Evolutionary conservation across 2,888 invertebrate species (phyloP).

Genomic region (Parnassius glacialis): DNA sequence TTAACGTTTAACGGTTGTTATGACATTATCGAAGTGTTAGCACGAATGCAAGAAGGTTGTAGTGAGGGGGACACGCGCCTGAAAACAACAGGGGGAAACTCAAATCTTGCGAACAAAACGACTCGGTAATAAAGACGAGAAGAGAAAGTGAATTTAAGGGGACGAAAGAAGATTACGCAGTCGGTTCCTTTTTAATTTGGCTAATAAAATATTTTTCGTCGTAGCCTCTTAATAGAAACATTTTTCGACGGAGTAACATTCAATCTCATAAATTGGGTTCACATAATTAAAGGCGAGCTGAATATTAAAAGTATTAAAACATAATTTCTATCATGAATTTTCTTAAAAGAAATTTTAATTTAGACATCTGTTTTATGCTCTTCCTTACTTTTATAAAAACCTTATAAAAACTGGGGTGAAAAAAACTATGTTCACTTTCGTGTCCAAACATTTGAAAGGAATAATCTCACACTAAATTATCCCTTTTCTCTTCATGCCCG

Average conservation of each 20-base stretch:
- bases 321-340: too few species aligned
- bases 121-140: conserved; percentile 82
- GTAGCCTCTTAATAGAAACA: conserved; percentile 29
- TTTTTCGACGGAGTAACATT: conserved; percentile 36
- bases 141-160: conserved; percentile 84
- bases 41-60: conserved; percentile 57
- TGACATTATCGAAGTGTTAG: conserved; percentile 54
- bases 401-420: not conserved
- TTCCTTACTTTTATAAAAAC: too few species aligned
- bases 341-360: too few species aligned
- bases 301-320: not conserved
- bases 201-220: conserved; percentile 64
- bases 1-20: conserved; percentile 55
- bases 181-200: conserved; percentile 76
- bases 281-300: conserved; percentile 16
- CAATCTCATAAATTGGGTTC: conserved; percentile 34
- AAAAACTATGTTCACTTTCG: conserved; percentile 36
- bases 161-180: conserved; percentile 76
- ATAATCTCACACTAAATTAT: conserved; percentile 75
- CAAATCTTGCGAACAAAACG: conserved; percentile 82
- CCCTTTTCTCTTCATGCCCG: conserved; percentile 64
- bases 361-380: too few species aligned
- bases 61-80: conserved; percentile 71
- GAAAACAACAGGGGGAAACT: conserved; percentile 69
- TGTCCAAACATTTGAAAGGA: conserved; percentile 52